These are phyloP conservation scores for Drosophila barbarae DNA, from an alignment of 2,888 invertebrate species.

Conservation along the genomic window DNA sequence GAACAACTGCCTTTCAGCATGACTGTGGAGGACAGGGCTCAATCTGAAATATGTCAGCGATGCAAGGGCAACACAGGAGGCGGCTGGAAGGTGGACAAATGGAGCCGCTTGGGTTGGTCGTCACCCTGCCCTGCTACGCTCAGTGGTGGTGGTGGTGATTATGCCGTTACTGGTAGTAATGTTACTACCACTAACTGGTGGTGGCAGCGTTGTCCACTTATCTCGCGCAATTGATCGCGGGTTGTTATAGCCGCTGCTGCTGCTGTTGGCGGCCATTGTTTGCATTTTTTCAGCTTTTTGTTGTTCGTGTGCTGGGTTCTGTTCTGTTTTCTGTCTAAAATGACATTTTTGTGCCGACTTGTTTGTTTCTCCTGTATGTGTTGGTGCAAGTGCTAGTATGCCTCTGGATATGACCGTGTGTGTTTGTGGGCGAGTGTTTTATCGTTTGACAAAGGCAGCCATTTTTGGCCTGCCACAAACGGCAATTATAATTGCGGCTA, in stretches of 20 bases:
- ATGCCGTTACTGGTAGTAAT: conserved; percentile 19
- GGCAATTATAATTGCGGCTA: conserved; percentile 71
- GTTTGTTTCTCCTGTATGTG: neutral
- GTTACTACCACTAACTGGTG: conserved; percentile 27
- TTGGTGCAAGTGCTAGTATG: conserved; percentile 9
- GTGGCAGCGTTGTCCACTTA: conserved; percentile 59
- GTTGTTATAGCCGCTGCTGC: conserved; percentile 37
- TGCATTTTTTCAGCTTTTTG: conserved; percentile 51
- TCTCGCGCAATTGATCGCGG: conserved; percentile 71
- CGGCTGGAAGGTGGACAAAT: conserved; percentile 11
- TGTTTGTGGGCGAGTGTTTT: conserved; percentile 25
- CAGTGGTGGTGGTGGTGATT: conserved; percentile 18
- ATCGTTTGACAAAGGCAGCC: conserved; percentile 51
- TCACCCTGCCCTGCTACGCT: conserved; percentile 19
- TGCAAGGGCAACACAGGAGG: conserved; percentile 25
- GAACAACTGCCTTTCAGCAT: neutral
- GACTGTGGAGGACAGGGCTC: conserved; percentile 10
- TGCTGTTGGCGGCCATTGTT: conserved; percentile 64
- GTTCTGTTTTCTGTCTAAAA: conserved; percentile 55
- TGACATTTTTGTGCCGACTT: conserved; percentile 54
- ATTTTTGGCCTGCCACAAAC: conserved; percentile 60
- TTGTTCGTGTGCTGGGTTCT: conserved; percentile 25
- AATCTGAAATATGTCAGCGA: conserved; percentile 46
- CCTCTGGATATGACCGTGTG: conserved; percentile 16
- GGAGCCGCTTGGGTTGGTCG: conserved; percentile 34